These are phyloP conservation scores for Olivierus martensii DNA, from an alignment of 1,140 invertebrate genomes.

Conservation along the genomic window DNA sequence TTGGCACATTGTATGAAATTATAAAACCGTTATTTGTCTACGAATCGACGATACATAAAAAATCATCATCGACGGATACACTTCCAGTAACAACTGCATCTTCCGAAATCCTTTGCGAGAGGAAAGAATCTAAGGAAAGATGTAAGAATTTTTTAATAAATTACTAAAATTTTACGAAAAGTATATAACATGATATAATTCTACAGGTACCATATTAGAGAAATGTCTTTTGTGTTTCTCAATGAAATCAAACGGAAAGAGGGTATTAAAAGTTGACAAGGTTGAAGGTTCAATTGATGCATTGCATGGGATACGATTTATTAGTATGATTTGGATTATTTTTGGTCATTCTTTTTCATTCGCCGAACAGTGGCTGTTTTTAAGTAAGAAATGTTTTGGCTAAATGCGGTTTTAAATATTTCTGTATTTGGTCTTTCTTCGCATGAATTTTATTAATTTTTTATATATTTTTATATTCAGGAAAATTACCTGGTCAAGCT, in stretches of 20 bases:
- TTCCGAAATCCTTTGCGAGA: neutral
- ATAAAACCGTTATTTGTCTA: no score
- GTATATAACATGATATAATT: no score
- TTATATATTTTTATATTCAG: neutral
- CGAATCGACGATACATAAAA: no score
- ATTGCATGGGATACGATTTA: conserved; percentile 21
- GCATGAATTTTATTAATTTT: neutral
- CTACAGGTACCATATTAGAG: no score
- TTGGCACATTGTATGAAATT: no score
- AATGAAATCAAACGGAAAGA: neutral
- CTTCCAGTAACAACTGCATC: neutral
- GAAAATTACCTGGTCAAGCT: conserved; percentile 11
- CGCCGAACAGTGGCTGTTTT: conserved; percentile 17
- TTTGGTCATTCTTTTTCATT: conserved; percentile 23
- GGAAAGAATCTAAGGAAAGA: neutral
- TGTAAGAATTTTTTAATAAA: no score
- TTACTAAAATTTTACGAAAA: no score
- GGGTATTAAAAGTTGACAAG: neutral
- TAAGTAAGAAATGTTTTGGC: conserved; percentile 11
- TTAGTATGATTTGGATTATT: conserved; percentile 23
- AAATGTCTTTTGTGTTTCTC: neutral
- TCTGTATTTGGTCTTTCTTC: neutral
- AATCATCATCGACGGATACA: neutral
- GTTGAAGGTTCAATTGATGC: conserved; percentile 7
- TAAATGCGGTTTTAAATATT: neutral